Conservation (phyloP, 2,888 invertebrate genomes). For the Petrophora chlorosata region DNA sequence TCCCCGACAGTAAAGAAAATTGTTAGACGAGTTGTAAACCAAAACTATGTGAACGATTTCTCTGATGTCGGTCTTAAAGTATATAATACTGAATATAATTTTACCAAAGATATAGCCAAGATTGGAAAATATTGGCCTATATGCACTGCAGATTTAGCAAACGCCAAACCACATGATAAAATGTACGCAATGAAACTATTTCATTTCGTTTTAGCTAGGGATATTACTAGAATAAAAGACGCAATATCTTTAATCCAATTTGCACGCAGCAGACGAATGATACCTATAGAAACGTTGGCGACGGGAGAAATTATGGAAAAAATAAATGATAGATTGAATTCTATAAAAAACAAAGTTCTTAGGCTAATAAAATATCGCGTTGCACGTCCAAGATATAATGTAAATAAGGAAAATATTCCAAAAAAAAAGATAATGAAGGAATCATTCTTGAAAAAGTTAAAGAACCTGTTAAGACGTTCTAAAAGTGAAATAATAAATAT, state of each 20-base stretch:
- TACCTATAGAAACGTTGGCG: slow-evolving; percentile 36
- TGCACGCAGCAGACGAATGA: slow-evolving; percentile 52
- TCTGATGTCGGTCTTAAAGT: slow-evolving; percentile 33
- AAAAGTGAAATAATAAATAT: slow-evolving; percentile 53
- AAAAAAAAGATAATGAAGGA: slow-evolving; percentile 39
- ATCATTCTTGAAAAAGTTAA: slow-evolving; percentile 58
- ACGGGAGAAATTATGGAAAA: slow-evolving; percentile 42
- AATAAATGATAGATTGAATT: slow-evolving; percentile 43
- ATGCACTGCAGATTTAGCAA: slow-evolving; percentile 38
- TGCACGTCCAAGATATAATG: neutral
- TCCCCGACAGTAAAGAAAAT: slow-evolving; percentile 48
- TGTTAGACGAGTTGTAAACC: slow-evolving; percentile 51
- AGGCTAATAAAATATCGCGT: slow-evolving; percentile 37
- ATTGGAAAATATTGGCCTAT: slow-evolving; percentile 54
- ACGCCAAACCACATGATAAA: slow-evolving; percentile 42
- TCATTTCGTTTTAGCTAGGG: slow-evolving; percentile 49
- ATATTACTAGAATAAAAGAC: slow-evolving; percentile 57
- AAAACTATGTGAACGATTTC: slow-evolving; percentile 44
- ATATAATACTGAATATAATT: slow-evolving; percentile 47
- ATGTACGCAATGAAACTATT: slow-evolving; percentile 57
- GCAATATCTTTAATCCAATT: slow-evolving; percentile 49
- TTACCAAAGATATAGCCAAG: slow-evolving; percentile 48
- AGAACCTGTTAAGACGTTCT: slow-evolving; percentile 52
- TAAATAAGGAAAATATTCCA: neutral
- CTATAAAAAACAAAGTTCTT: slow-evolving; percentile 45